Evolutionary conservation across 2,113 vertebrate genomes (phyloP).

Genomic region (Lonchura striata): DNA sequence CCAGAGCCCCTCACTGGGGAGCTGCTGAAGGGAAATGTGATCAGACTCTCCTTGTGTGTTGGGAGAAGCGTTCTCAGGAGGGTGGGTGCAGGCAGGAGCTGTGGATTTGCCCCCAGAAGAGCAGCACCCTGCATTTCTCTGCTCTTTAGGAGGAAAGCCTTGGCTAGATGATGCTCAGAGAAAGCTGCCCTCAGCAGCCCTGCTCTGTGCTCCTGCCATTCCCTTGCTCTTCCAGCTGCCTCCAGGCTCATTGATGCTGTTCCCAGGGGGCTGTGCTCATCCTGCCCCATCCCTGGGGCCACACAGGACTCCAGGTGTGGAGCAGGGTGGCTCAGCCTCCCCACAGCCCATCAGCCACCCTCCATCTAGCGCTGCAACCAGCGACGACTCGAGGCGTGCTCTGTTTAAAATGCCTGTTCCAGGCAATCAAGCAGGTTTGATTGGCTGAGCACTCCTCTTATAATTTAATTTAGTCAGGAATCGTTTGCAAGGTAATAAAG

Average conservation of each 20-base stretch:
- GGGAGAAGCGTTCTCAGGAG: not conserved
- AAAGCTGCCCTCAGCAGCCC: not conserved
- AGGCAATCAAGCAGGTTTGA: slow-evolving; percentile 52
- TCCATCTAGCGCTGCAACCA: not conserved
- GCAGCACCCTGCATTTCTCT: not conserved
- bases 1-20: not conserved
- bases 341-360: not conserved
- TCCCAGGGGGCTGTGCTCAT: not conserved
- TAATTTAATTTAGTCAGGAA: slow-evolving; percentile 61
- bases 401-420: slow-evolving; percentile 40
- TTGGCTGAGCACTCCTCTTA: slow-evolving; percentile 47
- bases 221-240: not conserved
- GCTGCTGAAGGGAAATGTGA: not conserved
- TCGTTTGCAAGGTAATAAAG: slow-evolving; percentile 59
- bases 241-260: not conserved
- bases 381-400: not conserved
- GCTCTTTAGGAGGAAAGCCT: not conserved
- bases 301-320: not conserved
- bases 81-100: not conserved
- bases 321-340: not conserved
- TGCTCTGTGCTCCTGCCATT: not conserved
- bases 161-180: rapidly evolving
- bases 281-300: not conserved
- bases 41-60: not conserved
- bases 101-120: not conserved